Evolutionary conservation across 37 sponge, comb jelly and placozoan species (phyloP), one percentile per base, ranked within the genome.

Genomic region (Axinella damicornis): DNA sequence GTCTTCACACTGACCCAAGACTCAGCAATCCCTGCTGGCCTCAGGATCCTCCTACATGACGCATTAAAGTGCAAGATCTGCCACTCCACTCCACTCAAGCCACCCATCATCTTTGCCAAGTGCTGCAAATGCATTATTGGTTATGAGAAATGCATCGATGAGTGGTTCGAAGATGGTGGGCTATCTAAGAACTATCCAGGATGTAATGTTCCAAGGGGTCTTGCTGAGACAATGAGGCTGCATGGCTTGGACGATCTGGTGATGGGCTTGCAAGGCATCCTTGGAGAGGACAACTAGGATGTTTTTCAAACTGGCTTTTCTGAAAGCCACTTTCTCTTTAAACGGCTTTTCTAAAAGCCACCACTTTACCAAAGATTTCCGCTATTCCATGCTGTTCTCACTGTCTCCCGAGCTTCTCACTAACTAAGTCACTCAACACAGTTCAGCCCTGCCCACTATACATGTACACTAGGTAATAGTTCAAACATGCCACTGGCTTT

Each of bases 61-160:
- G 38, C 85, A 54, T 85, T 85, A 57, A 56, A 39, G 22, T 85
- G 85, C 53, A 68, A 52, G 15, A 85, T 85, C n/a, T 85, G 85
- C 38, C 70, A 69, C 35, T 5, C 35, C 17, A 56, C 57, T 69
- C 35, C 77, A 37, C 21, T 75, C 19, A 22, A 52, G 4, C 76
- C 76, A 66, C 85, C 85, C 0, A 65, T 75, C 58, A 76, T 85
- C 22, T n/a, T 85, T 6, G 85, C 68, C 6, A 75, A 76, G n/a
- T 85, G 85, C 58, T 85, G 85, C 69, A 76, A 52, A 31, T 76
- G 39, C 56, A 85, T 85, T 41, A 22, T 85, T 12, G 85, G 85
- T 14, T 85, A 69, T 31, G 41, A 85, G n/a, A 32, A 24, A 28
- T 83, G 84, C 55, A 38, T 62, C 65, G 65, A 83, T 37, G 32